These are phyloP conservation scores for Chymomyza amoena DNA, from an alignment of 2,888 invertebrate species.

Conservation along the genomic window DNA sequence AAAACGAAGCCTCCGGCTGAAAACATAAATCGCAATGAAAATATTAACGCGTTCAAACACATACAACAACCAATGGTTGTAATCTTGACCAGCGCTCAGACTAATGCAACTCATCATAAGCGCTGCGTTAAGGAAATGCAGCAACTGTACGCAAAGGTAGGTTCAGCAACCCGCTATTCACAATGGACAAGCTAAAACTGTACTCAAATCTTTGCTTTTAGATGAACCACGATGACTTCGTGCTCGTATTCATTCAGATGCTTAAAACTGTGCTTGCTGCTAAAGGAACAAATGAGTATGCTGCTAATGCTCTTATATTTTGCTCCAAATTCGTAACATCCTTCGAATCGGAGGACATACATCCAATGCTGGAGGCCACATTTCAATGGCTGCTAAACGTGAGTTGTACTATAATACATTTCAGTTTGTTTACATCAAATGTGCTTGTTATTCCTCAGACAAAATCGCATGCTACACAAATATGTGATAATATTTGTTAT, in stretches of 20 bases:
- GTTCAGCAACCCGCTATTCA: conserved; percentile 19
- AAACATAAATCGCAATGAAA: conserved; percentile 63
- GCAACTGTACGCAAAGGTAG: conserved; percentile 83
- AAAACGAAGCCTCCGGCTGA: conserved; percentile 37
- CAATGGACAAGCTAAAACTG: not conserved
- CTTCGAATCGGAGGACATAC: conserved; percentile 80
- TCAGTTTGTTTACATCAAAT: not conserved
- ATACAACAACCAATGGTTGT: conserved; percentile 70
- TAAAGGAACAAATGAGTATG: conserved; percentile 84
- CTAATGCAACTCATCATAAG: conserved; percentile 83
- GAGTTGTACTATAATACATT: conserved; percentile 30
- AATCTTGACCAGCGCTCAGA: conserved; percentile 84
- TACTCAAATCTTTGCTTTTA: conserved; percentile 69
- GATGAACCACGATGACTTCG: conserved; percentile 82
- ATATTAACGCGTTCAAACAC: conserved; percentile 13
- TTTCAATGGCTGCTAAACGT: conserved; percentile 68
- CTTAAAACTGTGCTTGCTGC: conserved; percentile 83
- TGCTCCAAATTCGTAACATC: conserved; percentile 85
- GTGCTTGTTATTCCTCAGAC: conserved; percentile 62
- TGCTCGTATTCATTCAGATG: conserved; percentile 83
- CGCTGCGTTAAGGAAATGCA: conserved; percentile 83
- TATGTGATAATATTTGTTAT: conserved; percentile 88
- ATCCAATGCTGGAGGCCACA: conserved; percentile 68
- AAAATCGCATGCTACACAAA: conserved; percentile 79
- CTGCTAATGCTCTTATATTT: conserved; percentile 85